phyloP scores from a whole-genome alignment of 37 sponge, comb jelly and placozoan species.

The Bolinopsis microptera region DNA sequence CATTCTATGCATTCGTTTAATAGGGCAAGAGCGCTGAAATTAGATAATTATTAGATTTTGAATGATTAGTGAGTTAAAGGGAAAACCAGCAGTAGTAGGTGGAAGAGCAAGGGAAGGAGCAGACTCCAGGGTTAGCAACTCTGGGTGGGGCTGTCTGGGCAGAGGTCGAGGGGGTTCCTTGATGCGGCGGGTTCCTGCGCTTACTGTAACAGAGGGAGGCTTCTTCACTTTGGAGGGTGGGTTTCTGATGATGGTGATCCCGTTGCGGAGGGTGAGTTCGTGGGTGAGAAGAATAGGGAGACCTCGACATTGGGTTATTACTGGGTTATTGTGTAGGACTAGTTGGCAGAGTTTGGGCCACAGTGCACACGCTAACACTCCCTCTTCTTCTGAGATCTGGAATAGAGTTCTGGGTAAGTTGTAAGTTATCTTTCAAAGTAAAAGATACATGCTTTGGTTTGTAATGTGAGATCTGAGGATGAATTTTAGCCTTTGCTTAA shows the following conservation, averaged over 20 bases:
- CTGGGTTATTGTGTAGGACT: conserved; percentile 47
- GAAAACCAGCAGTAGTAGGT: not conserved
- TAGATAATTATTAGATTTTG: no score
- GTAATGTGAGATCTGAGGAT: not conserved
- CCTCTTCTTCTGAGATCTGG: conserved; percentile 57
- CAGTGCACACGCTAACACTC: conserved; percentile 37
- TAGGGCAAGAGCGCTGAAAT: no score
- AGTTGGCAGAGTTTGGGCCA: conserved; percentile 61
- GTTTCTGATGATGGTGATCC: conserved; percentile 43
- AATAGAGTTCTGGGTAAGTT: not conserved
- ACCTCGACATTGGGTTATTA: conserved; percentile 29
- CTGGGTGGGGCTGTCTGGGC: conserved; percentile 33
- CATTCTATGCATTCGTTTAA: no score
- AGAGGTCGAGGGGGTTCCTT: conserved; percentile 29
- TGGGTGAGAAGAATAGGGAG: conserved; percentile 27
- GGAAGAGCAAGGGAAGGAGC: not conserved
- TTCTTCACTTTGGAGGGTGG: conserved; percentile 45
- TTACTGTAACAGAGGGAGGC: not conserved
- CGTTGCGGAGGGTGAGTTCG: conserved; percentile 33
- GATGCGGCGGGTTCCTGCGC: not conserved
- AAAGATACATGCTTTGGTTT: no score
- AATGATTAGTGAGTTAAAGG: no score
- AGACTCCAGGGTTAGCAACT: conserved; percentile 22
- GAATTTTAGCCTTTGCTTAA: not conserved
- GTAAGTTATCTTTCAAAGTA: no score